Conservation (phyloP, 2,797 vertebrate species). For the Sebastes paucispinis region DNA sequence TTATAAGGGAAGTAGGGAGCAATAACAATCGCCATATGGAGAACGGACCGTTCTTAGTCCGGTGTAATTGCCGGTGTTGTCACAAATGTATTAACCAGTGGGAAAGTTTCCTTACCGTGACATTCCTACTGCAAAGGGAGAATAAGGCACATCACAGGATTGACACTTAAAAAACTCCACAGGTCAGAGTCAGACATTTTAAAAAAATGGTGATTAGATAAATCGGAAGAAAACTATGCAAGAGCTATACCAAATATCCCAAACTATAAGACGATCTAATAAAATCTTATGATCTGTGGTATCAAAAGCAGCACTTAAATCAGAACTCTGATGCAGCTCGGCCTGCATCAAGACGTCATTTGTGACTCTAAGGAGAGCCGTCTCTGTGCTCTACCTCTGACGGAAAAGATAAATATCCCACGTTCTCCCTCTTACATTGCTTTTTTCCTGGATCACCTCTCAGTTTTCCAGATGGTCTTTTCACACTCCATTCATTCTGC, state of each 20-base stretch:
- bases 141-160: not conserved
- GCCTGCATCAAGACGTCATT: not conserved
- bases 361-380: not conserved
- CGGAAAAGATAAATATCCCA: conserved; percentile 20
- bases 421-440: not conserved
- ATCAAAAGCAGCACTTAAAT: conserved; percentile 1
- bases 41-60: too few species aligned
- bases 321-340: not conserved
- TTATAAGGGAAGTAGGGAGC: too few species aligned
- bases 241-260: not conserved
- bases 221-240: not conserved
- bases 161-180: not conserved
- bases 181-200: not conserved
- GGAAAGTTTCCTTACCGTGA: accelerated
- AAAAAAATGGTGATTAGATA: not conserved
- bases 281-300: not conserved
- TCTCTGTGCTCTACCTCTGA: not conserved
- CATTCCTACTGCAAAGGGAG: not conserved
- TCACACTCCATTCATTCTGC: conserved; percentile 54
- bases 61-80: too few species aligned
- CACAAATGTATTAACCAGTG: too few species aligned
- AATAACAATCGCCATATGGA: too few species aligned
- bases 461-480: conserved; percentile 70
- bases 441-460: conserved; percentile 41
- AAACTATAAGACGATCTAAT: too few species aligned